A percentile compares a stretch with the other conserved stretches of the same genome.
These are phyloP conservation scores for Meloe dianella DNA, from an alignment of 2,888 invertebrate genomes.

Conservation along the genomic window DNA sequence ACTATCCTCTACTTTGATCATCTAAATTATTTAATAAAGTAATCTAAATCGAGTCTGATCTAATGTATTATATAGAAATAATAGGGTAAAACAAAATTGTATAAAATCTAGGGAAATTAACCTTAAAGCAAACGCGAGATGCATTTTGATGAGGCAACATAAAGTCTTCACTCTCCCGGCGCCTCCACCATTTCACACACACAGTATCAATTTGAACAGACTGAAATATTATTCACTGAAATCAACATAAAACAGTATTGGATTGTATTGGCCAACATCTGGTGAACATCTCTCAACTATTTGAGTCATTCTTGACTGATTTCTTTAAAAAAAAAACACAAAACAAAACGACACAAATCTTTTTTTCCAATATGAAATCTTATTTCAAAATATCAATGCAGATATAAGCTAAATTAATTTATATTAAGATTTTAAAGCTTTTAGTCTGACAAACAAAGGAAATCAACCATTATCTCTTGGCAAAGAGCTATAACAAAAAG, in stretches of 20 bases:
- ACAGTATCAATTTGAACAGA: too few species aligned
- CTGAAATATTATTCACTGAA: too few species aligned
- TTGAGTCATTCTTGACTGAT: too few species aligned
- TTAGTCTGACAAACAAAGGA: not conserved
- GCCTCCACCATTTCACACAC: not conserved
- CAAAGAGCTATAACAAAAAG: not conserved
- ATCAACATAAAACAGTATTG: too few species aligned
- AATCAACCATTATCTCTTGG: slow-evolving; percentile 2
- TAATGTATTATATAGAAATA: not conserved
- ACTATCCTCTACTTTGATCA: not conserved
- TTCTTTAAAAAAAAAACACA: too few species aligned
- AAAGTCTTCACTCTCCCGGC: too few species aligned
- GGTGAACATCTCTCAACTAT: too few species aligned
- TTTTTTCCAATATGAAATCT: too few species aligned
- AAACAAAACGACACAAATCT: too few species aligned
- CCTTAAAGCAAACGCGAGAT: not conserved
- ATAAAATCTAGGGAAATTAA: not conserved
- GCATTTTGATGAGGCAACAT: not conserved
- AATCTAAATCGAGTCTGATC: not conserved
- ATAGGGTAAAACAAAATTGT: not conserved
- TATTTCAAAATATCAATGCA: not conserved
- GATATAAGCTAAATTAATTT: not conserved
- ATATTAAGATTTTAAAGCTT: not conserved
- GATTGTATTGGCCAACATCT: too few species aligned
- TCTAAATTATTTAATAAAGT: not conserved